Percentiles rank a stretch among this genome's conserved stretches.
phyloP scores from a whole-genome alignment of 2,113 vertebrate species.

The Mesoclemmys tuberculata region DNA sequence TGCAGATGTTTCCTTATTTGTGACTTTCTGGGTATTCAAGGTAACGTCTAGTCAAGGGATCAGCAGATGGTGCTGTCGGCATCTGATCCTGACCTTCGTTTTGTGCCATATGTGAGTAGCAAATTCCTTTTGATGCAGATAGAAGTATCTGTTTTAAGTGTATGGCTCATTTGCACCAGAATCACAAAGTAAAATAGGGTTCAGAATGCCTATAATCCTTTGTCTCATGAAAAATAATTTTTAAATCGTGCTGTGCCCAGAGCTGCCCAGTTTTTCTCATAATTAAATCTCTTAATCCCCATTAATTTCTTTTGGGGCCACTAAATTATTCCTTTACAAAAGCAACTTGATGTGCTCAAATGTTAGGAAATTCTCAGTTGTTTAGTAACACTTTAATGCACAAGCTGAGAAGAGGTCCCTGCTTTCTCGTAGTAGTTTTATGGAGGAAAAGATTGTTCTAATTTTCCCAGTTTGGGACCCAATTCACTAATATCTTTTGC shows the following conservation, averaged over 20 bases:
- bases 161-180: not conserved
- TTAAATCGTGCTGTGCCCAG: slow-evolving; percentile 15
- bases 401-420: not conserved
- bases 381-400: not conserved
- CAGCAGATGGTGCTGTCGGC: slow-evolving; percentile 63
- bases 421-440: not conserved
- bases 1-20: not conserved
- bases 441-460: not conserved
- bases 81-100: not conserved
- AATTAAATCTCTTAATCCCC: slow-evolving; percentile 26
- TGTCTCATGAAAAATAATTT: slow-evolving; percentile 11
- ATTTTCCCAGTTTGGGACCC: not conserved
- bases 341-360: not conserved
- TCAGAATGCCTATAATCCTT: not conserved
- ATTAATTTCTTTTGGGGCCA: not conserved
- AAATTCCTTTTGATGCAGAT: not conserved
- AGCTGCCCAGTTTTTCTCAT: not conserved
- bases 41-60: not conserved
- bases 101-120: not conserved
- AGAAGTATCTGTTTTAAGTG: not conserved
- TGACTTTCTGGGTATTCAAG: not conserved
- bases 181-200: not conserved
- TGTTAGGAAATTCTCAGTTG: not conserved
- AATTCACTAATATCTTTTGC: not conserved
- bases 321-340: not conserved